phyloP scores from a whole-genome alignment of 2,888 invertebrate genomes.

The Cyrtodaria siliqua region DNA sequence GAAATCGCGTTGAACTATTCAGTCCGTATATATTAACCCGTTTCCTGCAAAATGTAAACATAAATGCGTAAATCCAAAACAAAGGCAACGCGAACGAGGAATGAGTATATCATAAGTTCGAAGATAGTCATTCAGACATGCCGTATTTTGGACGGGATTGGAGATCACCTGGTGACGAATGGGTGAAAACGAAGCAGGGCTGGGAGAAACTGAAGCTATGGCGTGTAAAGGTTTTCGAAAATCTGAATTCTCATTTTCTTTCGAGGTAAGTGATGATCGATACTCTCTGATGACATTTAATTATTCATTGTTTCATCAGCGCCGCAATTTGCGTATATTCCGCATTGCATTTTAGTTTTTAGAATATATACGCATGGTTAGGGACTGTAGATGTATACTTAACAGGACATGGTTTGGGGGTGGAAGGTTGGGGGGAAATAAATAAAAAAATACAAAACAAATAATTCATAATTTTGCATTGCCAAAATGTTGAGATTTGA shows the following conservation, averaged over 20 bases:
- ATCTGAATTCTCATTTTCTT: constrained; percentile 83
- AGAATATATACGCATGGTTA: too few species aligned
- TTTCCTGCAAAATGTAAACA: constrained; percentile 81
- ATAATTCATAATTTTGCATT: too few species aligned
- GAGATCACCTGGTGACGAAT: constrained; percentile 99
- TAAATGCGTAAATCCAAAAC: constrained; percentile 71
- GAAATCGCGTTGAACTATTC: constrained; percentile 38
- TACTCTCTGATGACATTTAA: too few species aligned
- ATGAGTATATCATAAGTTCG: not conserved
- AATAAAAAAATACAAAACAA: too few species aligned
- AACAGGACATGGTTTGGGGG: too few species aligned
- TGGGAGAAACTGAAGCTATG: constrained; percentile 98
- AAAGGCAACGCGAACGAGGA: constrained; percentile 47
- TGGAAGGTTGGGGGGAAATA: too few species aligned
- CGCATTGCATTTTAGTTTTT: too few species aligned
- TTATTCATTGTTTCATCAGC: too few species aligned
- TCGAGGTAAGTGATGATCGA: constrained; percentile 77
- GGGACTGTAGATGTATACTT: too few species aligned
- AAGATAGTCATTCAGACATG: constrained; percentile 88
- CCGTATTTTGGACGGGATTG: constrained; percentile 99
- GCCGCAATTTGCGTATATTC: too few species aligned
- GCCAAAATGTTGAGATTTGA: too few species aligned
- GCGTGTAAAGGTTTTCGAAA: constrained; percentile 84
- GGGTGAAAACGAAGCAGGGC: constrained; percentile 98
- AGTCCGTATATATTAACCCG: constrained; percentile 54